A percentile compares a stretch with the other conserved stretches of the same genome.
Conservation (phyloP, 2,888 invertebrate genomes). For the Diaperis boleti region DNA sequence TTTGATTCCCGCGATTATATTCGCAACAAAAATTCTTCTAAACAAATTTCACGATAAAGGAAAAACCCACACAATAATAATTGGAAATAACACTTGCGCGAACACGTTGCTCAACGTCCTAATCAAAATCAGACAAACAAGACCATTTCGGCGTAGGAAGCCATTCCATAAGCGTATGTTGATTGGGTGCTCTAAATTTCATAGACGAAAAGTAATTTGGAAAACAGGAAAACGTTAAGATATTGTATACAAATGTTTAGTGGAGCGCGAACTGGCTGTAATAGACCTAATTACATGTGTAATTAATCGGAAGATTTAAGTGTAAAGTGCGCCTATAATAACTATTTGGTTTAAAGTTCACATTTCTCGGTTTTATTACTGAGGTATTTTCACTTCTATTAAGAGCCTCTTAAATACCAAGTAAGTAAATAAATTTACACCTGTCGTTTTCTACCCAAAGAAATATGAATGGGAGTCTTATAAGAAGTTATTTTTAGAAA, state of each 20-base stretch:
- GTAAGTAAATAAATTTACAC: too few species aligned
- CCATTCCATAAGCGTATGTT: background rate
- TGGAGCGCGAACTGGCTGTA: slow-evolving; percentile 7
- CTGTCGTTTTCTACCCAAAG: too few species aligned
- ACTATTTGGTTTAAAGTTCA: too few species aligned
- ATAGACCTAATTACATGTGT: slow-evolving; percentile 10
- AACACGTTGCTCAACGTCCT: too few species aligned
- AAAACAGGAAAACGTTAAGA: slow-evolving; percentile 20
- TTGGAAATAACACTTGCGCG: background rate
- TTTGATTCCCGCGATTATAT: slow-evolving; percentile 6
- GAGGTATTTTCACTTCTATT: too few species aligned
- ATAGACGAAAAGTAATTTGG: slow-evolving; percentile 4
- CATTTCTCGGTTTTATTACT: too few species aligned
- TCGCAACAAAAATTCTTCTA: background rate
- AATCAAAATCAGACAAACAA: too few species aligned
- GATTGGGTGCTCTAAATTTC: slow-evolving; percentile 11
- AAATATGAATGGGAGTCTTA: too few species aligned
- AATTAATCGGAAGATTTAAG: slow-evolving; percentile 1
- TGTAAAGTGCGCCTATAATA: background rate
- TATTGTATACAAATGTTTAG: slow-evolving; percentile 16
- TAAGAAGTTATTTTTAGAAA: too few species aligned
- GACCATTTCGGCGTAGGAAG: background rate
- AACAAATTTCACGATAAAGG: background rate
- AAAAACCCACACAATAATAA: background rate
- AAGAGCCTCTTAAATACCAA: too few species aligned